Evolutionary conservation across 2,797 vertebrate genomes (phyloP).

Genomic region (Poeciliopsis turneri): DNA sequence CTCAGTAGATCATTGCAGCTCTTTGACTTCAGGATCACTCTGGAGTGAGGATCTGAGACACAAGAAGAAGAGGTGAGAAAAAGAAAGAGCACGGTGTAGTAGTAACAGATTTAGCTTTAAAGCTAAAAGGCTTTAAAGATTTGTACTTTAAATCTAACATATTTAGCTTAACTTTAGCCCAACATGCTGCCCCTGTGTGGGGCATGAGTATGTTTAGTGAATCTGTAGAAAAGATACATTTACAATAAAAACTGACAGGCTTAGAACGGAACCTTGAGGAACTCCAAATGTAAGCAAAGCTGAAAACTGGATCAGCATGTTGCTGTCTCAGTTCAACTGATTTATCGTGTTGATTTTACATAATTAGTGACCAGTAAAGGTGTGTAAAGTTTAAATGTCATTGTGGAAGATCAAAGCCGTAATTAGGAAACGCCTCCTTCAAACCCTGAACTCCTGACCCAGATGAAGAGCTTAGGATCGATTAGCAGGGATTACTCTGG

Average conservation of each 20-base stretch:
- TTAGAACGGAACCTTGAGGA: not conserved
- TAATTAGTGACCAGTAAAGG: not conserved
- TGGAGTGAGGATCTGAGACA: slow-evolving; percentile 90
- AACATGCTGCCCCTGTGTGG: not conserved
- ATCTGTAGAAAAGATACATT: not conserved
- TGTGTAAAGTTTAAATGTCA: not conserved
- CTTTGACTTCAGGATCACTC: slow-evolving; percentile 91
- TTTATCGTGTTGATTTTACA: not conserved
- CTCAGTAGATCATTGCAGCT: slow-evolving; percentile 86
- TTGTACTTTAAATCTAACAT: not conserved
- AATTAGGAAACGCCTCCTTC: not conserved
- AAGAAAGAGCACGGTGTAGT: not conserved
- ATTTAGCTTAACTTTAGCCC: not conserved
- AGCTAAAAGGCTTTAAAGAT: too few relatives aligned
- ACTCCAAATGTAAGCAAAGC: not conserved
- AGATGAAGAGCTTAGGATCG: not conserved
- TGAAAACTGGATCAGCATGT: not conserved
- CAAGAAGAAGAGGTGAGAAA: slow-evolving; percentile 12
- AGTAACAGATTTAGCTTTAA: not conserved
- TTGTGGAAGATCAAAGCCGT: not conserved
- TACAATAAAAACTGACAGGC: not conserved
- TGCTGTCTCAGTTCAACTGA: not conserved
- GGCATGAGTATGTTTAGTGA: not conserved
- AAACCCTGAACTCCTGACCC: slow-evolving; percentile 2
- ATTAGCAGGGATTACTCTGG: slow-evolving; percentile 1